Percentiles rank a stretch among this genome's conserved stretches.
Evolutionary conservation across 2,888 invertebrate species (phyloP).

Genomic region (Eutolmus rufibarbis): DNA sequence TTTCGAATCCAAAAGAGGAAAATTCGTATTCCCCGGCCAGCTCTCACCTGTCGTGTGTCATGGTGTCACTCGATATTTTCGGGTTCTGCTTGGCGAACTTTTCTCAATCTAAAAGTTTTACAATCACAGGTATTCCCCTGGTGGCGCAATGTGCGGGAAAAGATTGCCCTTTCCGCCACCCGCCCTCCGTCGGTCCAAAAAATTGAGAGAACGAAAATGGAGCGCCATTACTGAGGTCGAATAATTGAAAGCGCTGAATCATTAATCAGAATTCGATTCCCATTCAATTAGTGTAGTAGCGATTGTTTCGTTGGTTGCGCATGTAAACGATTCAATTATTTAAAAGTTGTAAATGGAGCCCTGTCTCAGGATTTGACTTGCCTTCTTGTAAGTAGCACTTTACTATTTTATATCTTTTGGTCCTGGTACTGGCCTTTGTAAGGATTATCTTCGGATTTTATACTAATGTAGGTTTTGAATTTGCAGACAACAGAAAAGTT

Average conservation of each 20-base stretch:
- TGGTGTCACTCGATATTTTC: slow-evolving; percentile 3
- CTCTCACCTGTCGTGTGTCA: background rate
- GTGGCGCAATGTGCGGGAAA: background rate
- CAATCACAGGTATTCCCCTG: slow-evolving; percentile 4
- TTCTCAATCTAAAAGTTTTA: slow-evolving; percentile 33
- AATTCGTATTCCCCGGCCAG: background rate
- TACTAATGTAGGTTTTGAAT: too few species aligned
- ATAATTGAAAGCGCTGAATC: slow-evolving; percentile 22
- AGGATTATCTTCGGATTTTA: too few species aligned
- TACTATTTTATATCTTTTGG: background rate
- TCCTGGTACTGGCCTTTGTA: too few species aligned
- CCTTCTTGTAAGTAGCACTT: background rate
- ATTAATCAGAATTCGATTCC: slow-evolving; percentile 2
- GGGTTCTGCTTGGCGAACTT: background rate
- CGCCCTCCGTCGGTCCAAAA: background rate
- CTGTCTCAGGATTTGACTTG: background rate
- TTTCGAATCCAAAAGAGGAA: background rate
- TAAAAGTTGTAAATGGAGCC: background rate
- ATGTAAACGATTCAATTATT: slow-evolving; percentile 16
- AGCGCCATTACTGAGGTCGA: background rate
- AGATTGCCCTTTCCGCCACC: background rate
- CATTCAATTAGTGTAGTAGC: background rate
- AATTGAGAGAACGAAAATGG: background rate
- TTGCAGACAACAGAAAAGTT: too few species aligned
- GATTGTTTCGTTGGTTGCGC: background rate